These are phyloP conservation scores for Melanocharis versteri DNA, from an alignment of 2,113 vertebrate genomes.

Conservation along the genomic window DNA sequence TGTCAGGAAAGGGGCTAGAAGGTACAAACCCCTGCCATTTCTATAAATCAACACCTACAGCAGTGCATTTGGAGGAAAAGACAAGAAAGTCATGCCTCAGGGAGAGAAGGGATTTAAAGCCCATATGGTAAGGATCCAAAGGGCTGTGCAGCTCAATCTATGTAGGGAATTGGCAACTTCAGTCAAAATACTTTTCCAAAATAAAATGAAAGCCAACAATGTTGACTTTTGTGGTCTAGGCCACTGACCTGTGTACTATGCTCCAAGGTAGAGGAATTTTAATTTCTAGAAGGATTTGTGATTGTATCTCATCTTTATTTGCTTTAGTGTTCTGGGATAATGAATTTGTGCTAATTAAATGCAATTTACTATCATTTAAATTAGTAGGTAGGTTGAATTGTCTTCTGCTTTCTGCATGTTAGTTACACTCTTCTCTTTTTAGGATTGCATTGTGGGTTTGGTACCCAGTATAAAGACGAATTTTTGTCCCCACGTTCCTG, in stretches of 20 bases:
- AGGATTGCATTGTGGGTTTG: neutral
- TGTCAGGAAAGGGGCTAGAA: neutral
- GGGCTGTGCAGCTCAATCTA: neutral
- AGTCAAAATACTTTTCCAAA: neutral
- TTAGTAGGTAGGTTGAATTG: neutral
- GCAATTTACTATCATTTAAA: neutral
- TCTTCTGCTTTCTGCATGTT: neutral
- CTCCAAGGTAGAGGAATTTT: neutral
- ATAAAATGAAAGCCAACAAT: neutral
- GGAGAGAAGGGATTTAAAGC: neutral
- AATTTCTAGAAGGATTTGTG: neutral
- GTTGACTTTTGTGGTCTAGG: neutral
- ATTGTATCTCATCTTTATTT: neutral
- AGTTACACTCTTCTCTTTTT: neutral
- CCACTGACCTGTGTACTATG: neutral
- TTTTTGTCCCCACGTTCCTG: neutral
- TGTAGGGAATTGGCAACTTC: neutral
- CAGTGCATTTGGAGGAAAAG: neutral
- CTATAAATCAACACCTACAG: neutral
- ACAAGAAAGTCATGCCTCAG: neutral
- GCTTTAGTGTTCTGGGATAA: neutral
- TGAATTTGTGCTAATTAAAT: neutral
- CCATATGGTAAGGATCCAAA: neutral
- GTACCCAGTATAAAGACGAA: neutral
- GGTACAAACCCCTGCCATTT: neutral